Evolutionary conservation across 2,888 invertebrate genomes (phyloP), one percentile per base, ranked within the genome.

Genomic region (Argynnis bischoffii): DNA sequence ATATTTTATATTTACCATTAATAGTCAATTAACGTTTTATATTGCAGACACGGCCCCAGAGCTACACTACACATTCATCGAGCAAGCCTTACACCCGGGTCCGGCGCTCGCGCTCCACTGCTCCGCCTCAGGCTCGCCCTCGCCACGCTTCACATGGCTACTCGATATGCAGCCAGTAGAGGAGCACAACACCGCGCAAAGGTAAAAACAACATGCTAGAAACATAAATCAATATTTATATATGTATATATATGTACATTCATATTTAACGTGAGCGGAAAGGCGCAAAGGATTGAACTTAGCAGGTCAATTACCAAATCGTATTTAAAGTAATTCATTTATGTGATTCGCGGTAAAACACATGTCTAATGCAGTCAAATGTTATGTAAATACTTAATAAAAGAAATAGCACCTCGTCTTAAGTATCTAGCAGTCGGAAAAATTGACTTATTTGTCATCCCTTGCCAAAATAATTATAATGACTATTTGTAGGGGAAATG

Each of bases 111-210:
- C 97, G 14, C 92, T 98, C 70, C 95, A 96, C 82, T 98, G 98
- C 86, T 95, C 96, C 0, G 97, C 97, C 0, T 95, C 96, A 6
- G 98, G 98, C 47, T 96, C 96, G 48, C 98, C 98, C 0, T 95
- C 96, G 6, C 97, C 98, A 0, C 93, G 95, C 57, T 95, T 97
- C 79, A 94, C 94, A 26, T 97, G 97, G 97, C 87, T 95, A 11
- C 87, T 96, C 46, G 96, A 96, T 75, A 94, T 94, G 21, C 94
- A 95, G 78, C 93, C 94, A 0, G 82, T 96, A 1, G 94, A 94
- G 55, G 94, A 95, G 56, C 88, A 85, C 13, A 84, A 81, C 66
- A 88, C 89, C 0, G 78, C 85, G 1, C 89, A 90, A 59, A 86
- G 90, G 92, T 89, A 11, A 18, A 14, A 21, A 14, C 5, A 18